phyloP scores from a whole-genome alignment of 2,113 vertebrate genomes.

The Tapirus terrestris region DNA sequence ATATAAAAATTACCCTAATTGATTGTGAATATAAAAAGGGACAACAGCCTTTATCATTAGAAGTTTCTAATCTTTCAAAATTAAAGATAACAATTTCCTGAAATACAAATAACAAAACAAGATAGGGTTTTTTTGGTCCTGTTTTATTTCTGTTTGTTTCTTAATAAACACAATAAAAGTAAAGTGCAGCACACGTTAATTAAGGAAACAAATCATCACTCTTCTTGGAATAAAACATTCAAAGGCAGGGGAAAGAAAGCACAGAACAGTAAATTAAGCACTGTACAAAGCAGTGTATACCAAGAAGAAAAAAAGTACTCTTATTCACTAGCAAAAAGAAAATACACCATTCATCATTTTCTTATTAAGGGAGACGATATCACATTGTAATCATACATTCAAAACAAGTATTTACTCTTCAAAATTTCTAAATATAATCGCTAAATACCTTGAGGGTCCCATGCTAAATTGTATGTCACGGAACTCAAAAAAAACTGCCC shows the following conservation, averaged over 20 bases:
- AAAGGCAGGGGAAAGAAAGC: neutral
- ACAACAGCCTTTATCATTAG: neutral
- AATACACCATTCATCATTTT: conserved; percentile 25
- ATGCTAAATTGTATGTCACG: conserved; percentile 98
- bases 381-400: conserved; percentile 40
- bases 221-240: conserved; percentile 51
- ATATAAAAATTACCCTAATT: conserved; percentile 39
- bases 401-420: conserved; percentile 64
- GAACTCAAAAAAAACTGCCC: conserved; percentile 98
- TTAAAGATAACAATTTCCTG: conserved; percentile 58
- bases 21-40: neutral
- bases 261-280: conserved; percentile 21
- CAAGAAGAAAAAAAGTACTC: neutral
- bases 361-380: neutral
- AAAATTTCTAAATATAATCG: conserved; percentile 37
- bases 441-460: conserved; percentile 98
- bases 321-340: conserved; percentile 32
- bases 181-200: neutral
- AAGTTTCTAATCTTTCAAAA: conserved; percentile 39
- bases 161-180: conserved; percentile 16
- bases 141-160: conserved; percentile 41
- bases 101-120: conserved; percentile 42
- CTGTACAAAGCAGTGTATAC: neutral
- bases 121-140: neutral
- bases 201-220: conserved; percentile 45